These are phyloP conservation scores for Anastrepha ludens DNA, from an alignment of 1,140 invertebrate genomes.

Conservation along the genomic window DNA sequence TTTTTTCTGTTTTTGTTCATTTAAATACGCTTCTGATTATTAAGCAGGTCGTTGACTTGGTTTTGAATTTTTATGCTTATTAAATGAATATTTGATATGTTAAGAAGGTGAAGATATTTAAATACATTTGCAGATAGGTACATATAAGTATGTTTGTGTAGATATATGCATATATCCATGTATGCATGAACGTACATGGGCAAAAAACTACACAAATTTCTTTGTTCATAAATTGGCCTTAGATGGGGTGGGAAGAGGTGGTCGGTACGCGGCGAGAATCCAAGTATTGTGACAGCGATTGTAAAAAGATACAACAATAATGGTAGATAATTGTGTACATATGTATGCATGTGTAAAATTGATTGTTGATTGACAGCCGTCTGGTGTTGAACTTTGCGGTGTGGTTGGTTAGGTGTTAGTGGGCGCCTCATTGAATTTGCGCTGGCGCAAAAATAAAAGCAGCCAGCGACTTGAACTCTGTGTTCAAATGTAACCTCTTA, in stretches of 20 bases:
- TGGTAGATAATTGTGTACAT: neutral
- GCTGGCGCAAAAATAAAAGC: neutral
- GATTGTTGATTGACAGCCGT: slow-evolving; percentile 33
- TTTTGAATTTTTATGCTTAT: slow-evolving; percentile 72
- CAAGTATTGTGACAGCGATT: slow-evolving; percentile 9
- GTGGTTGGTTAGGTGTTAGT: neutral
- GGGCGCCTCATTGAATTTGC: slow-evolving; percentile 32
- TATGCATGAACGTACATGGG: neutral
- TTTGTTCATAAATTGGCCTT: slow-evolving; percentile 21
- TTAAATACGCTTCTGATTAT: slow-evolving; percentile 49
- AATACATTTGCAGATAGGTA: slow-evolving; percentile 20
- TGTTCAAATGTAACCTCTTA: too few species aligned
- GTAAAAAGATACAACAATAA: neutral
- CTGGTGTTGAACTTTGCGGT: neutral
- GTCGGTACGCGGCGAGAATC: neutral
- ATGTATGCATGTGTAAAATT: neutral
- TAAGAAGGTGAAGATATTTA: slow-evolving; percentile 52
- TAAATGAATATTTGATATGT: slow-evolving; percentile 73
- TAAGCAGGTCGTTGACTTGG: slow-evolving; percentile 73
- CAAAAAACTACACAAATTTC: slow-evolving; percentile 29
- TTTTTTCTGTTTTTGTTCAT: slow-evolving; percentile 16
- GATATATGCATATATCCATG: neutral
- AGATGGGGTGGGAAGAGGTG: neutral
- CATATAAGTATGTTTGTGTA: neutral
- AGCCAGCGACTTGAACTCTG: too few species aligned